Base-by-base conservation (phyloP, 1,140 invertebrate genomes). In the Drosophila malerkotliana region DNA sequence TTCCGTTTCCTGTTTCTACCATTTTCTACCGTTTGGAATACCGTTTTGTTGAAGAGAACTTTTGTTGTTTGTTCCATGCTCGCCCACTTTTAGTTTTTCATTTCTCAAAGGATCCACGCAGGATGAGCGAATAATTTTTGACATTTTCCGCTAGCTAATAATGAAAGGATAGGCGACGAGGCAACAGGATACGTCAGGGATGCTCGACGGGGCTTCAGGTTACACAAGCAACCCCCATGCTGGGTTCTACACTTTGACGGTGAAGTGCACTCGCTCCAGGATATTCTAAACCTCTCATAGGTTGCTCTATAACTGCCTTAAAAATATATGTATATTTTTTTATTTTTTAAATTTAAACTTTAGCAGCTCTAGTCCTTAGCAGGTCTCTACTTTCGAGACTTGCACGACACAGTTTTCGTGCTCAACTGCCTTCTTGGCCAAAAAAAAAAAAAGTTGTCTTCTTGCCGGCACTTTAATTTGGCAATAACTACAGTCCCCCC, bases 401-500 rank as follows among this genome's bases (percentile, higher is more conserved):
- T 28, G 8, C 24, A 15, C 32, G 7, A 41, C 39, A 44, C 41
- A 18, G 41, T 44, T 44, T 44, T 44, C 41, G 41, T 44, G 41
- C 14, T 41, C 39, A 41, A 41, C 39, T 41, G 37, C 18, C 18
- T 18, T 3, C 37, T 41, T 8, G 39, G 12, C 39, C 32, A 34
- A 14, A 41, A 55, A 67, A 68, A 68, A 18, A 18, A 18, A 18
- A 18, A 18, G 62, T 68, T 68, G 49, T 47, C 62, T 66, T 24
- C 48, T 66, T 67, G 62, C 47, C 18, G 52, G 47, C 63, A 53
- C 24, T 68, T 56, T 26, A 48, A 26, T 37, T 62, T 63, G 26
- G 53, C 30, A 57, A 47, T 28, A 47, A 34, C 30, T 48, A 28
- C 21, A 26, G 30, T 30, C 32, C 10, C 10, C n/a, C 30, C 28